These are phyloP conservation scores for Microcebus jonahi DNA, from an alignment of 2,113 vertebrate genomes.

Conservation along the genomic window DNA sequence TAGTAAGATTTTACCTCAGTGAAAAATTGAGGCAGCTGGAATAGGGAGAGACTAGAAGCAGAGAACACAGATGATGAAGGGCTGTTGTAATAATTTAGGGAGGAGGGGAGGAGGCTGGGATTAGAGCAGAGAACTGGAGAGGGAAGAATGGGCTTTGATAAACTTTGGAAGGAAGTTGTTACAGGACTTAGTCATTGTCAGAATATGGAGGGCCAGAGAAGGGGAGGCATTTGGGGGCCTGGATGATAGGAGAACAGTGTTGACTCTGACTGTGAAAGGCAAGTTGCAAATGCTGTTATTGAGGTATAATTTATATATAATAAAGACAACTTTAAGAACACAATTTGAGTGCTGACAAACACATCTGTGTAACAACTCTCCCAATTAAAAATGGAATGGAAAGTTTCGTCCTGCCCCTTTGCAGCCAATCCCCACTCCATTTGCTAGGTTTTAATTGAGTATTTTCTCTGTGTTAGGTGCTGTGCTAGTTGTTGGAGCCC, in stretches of 20 bases:
- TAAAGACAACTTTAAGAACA: not conserved
- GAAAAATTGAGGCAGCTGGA: not conserved
- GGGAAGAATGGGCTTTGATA: not conserved
- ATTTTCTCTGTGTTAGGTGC: not conserved
- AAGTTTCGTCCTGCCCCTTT: not conserved
- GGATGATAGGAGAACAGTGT: not conserved
- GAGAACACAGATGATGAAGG: not conserved
- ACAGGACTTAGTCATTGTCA: not conserved
- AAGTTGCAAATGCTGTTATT: slow-evolving; percentile 32
- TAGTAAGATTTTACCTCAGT: slow-evolving; percentile 5
- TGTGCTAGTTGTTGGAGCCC: not conserved
- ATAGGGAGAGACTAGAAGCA: not conserved
- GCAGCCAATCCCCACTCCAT: not conserved
- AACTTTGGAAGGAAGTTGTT: not conserved
- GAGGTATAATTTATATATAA: not conserved
- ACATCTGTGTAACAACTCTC: not conserved
- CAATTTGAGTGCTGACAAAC: not conserved
- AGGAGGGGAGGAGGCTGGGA: not conserved
- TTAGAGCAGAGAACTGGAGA: not conserved
- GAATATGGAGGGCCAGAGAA: not conserved
- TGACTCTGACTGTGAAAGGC: not conserved
- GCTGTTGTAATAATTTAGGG: not conserved
- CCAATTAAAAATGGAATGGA: not conserved
- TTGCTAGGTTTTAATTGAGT: not conserved
- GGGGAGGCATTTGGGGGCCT: not conserved